A percentile compares a stretch with the other conserved stretches of the same genome.
Conservation (phyloP, 2,888 invertebrate genomes). For the Habrosyne pyritoides region DNA sequence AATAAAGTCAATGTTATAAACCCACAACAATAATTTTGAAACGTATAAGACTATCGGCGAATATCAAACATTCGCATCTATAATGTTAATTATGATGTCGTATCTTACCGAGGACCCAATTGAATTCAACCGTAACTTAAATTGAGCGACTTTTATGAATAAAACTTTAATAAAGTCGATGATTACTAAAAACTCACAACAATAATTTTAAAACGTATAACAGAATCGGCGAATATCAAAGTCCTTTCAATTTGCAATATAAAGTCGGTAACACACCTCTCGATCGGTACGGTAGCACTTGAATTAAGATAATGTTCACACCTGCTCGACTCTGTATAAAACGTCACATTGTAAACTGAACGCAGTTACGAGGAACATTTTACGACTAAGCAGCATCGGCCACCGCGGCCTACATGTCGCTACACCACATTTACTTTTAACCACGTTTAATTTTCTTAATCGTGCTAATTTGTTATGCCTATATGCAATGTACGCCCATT, state of each 20-base stretch:
- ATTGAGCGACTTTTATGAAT: too few species aligned
- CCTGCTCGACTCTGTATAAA: conserved; percentile 70
- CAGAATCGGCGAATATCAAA: background rate
- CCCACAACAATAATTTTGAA: too few species aligned
- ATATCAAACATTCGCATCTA: too few species aligned
- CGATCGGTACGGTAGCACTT: conserved; percentile 71
- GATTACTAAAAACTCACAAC: too few species aligned
- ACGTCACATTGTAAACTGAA: conserved; percentile 69
- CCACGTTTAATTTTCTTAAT: background rate
- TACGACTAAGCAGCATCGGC: conserved; percentile 53
- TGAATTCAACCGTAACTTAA: too few species aligned
- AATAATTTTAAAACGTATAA: background rate
- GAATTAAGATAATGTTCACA: conserved; percentile 83
- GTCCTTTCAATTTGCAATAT: conserved; percentile 46
- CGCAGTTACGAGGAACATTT: conserved; percentile 66
- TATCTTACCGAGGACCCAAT: too few species aligned
- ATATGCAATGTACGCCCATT: background rate
- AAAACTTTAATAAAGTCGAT: too few species aligned
- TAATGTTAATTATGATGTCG: too few species aligned
- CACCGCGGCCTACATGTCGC: conserved; percentile 20
- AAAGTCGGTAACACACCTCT: conserved; percentile 59
- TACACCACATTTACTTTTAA: background rate
- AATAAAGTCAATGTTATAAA: too few species aligned
- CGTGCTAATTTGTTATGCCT: background rate
- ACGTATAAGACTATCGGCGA: too few species aligned